Evolutionary conservation across 1,140 invertebrate genomes (phyloP).

Genomic region (Propsilocerus akamusi): DNA sequence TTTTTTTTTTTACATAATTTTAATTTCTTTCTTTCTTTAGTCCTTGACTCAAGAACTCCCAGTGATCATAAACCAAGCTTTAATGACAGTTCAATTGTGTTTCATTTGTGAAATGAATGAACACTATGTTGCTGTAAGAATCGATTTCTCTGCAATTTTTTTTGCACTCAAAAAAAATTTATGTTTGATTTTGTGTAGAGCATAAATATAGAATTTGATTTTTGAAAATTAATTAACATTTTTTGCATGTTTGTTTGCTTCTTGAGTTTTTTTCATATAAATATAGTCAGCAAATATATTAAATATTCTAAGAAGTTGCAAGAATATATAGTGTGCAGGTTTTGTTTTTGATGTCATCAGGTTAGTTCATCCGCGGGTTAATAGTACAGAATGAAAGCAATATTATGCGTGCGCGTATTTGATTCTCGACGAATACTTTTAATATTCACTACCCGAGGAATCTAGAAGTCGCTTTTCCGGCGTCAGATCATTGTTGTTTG

Average conservation of each 20-base stretch:
- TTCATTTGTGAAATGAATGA: no score
- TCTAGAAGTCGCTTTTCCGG: constrained; percentile 35
- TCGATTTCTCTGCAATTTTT: not conserved
- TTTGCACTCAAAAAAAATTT: not conserved
- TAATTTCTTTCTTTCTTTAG: not conserved
- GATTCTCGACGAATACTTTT: not conserved
- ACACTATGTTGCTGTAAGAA: no score
- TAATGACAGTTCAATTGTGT: no score
- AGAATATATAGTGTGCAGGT: no score
- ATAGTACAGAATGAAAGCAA: no score
- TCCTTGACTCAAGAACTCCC: not conserved
- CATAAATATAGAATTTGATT: constrained; percentile 7
- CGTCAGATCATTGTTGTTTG: constrained; percentile 21
- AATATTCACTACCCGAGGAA: constrained; percentile 26
- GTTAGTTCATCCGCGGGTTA: no score
- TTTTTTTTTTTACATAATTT: not conserved
- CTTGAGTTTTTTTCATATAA: constrained; percentile 6
- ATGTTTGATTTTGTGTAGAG: not conserved
- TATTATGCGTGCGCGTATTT: no score
- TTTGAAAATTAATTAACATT: constrained; percentile 9
- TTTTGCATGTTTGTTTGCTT: constrained; percentile 7
- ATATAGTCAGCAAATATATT: no score
- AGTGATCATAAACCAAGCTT: not conserved
- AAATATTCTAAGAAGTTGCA: no score
- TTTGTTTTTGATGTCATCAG: no score